Evolutionary conservation across 2,797 vertebrate species (phyloP).

Genomic region (Eospalax fontanierii): DNA sequence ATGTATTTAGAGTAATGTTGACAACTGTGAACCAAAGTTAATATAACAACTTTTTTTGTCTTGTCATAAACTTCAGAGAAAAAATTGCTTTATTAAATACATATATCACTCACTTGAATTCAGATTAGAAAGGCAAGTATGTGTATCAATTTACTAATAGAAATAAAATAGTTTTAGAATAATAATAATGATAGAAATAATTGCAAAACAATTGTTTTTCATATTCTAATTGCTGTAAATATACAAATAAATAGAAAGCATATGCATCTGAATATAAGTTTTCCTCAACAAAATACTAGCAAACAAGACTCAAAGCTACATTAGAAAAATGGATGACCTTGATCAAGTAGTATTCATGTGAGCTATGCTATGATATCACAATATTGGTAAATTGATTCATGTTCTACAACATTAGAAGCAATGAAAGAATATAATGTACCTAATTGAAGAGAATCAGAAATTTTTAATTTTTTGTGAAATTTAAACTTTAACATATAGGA

Average conservation of each 20-base stretch:
- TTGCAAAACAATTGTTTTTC: not conserved
- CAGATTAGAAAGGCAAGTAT: not conserved
- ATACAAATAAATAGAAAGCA: not conserved
- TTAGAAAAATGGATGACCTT: not conserved
- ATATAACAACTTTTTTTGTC: not conserved
- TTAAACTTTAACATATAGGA: too few species aligned
- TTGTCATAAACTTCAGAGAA: not conserved
- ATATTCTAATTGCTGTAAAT: not conserved
- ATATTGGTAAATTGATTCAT: not conserved
- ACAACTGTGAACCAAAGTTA: not conserved
- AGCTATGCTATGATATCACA: too few species aligned
- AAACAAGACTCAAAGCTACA: not conserved
- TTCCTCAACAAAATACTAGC: not conserved
- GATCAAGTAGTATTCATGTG: not conserved
- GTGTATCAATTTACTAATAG: not conserved
- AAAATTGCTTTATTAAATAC: not conserved
- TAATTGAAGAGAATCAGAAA: not conserved
- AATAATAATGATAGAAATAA: not conserved
- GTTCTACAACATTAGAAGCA: too few species aligned
- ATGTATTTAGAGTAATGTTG: not conserved
- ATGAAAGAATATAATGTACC: too few species aligned
- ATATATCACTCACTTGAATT: not conserved
- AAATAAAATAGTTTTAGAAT: not conserved
- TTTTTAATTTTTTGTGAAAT: too few species aligned
- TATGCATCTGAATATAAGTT: not conserved